Evolutionary conservation across 2,888 invertebrate species (phyloP).

Genomic region (Caenorhabditis uteleia): DNA sequence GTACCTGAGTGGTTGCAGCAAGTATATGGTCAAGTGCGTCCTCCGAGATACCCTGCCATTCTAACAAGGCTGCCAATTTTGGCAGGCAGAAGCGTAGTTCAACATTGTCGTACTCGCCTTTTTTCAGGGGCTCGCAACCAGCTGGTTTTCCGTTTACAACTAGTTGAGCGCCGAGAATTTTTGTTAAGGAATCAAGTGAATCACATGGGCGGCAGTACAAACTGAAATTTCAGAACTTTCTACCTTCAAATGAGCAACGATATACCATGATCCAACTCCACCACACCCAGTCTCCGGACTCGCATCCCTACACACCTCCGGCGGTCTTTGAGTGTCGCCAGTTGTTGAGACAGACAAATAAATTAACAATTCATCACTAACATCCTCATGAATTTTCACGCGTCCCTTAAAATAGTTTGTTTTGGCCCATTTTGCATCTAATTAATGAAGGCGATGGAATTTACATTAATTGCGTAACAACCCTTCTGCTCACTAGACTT

Average conservation of each 20-base stretch:
- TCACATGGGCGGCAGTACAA: conserved; percentile 53
- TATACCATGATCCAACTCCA: conserved; percentile 55
- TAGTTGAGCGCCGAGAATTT: conserved; percentile 49
- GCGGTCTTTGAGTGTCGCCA: conserved; percentile 46
- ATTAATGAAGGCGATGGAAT: background rate
- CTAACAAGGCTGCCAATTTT: conserved; percentile 52
- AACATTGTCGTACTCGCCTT: conserved; percentile 65
- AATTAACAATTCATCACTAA: conserved; percentile 46
- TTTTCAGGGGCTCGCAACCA: conserved; percentile 53
- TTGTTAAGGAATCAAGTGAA: conserved; percentile 40
- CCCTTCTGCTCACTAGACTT: conserved; percentile 40
- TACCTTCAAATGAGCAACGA: background rate
- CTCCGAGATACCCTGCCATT: conserved; percentile 54
- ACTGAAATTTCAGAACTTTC: conserved; percentile 21
- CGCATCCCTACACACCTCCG: conserved; percentile 51
- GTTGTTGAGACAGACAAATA: conserved; percentile 50
- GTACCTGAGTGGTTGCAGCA: conserved; percentile 45
- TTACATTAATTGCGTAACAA: conserved; percentile 51
- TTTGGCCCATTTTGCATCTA: background rate
- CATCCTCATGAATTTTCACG: conserved; percentile 48
- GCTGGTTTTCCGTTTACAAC: conserved; percentile 51
- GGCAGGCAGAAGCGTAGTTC: conserved; percentile 65
- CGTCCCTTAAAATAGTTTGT: conserved; percentile 35
- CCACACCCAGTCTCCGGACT: conserved; percentile 48
- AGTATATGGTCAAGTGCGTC: conserved; percentile 48